These are phyloP conservation scores for Solenodon paradoxus DNA, from an alignment of 2,113 vertebrate genomes.

Conservation along the genomic window DNA sequence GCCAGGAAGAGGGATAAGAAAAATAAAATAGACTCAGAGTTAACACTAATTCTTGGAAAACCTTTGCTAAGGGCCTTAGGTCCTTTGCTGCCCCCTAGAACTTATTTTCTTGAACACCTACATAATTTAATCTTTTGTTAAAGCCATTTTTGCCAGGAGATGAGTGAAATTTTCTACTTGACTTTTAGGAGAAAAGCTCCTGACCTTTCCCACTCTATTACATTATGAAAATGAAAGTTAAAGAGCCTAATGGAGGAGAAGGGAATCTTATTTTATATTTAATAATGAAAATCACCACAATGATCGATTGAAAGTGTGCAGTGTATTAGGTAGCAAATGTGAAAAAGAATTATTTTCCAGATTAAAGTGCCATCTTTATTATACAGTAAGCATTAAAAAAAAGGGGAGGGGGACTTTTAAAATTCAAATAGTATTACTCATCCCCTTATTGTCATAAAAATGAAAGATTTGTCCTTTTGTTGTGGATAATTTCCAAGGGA, in stretches of 20 bases:
- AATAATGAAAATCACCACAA: slow-evolving; percentile 58
- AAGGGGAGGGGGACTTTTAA: background rate
- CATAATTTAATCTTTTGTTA: slow-evolving; percentile 33
- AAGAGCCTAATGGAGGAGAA: slow-evolving; percentile 50
- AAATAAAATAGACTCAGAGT: background rate
- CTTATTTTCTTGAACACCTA: background rate
- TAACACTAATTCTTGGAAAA: background rate
- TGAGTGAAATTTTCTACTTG: slow-evolving; percentile 30
- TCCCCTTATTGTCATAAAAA: slow-evolving; percentile 26
- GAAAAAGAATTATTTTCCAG: slow-evolving; percentile 44
- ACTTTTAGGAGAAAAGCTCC: background rate
- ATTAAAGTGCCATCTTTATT: slow-evolving; percentile 54
- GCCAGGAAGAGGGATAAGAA: background rate
- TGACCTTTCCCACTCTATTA: slow-evolving; percentile 41
- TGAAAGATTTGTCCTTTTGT: slow-evolving; percentile 55
- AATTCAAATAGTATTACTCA: slow-evolving; percentile 50
- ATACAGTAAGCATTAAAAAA: slow-evolving; percentile 41
- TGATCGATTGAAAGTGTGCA: slow-evolving; percentile 32
- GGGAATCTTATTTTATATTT: slow-evolving; percentile 48
- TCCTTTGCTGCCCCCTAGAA: background rate
- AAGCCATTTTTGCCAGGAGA: slow-evolving; percentile 21
- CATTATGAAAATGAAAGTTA: slow-evolving; percentile 59
- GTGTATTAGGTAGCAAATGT: slow-evolving; percentile 44
- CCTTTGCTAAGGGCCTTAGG: background rate
- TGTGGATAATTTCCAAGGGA: slow-evolving; percentile 63